Evolutionary conservation across 1,140 invertebrate species (phyloP), one percentile per base, ranked within the genome.

Genomic region (Lordiphosa clarofinis): DNA sequence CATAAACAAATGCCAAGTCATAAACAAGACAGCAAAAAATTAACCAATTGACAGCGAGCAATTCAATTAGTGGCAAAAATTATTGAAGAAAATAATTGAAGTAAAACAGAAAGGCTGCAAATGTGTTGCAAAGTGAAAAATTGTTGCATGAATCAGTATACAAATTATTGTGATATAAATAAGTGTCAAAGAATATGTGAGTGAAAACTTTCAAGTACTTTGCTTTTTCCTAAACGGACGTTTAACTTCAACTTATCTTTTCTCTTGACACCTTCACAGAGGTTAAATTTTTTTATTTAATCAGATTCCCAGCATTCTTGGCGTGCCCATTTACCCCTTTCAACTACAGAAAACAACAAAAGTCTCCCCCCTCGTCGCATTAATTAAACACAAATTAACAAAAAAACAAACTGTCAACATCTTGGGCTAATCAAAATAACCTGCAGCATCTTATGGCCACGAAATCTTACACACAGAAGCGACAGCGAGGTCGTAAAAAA

Each of bases 331-430:
- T 62, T 33, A 4, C 56, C 12, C 49, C 19, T 9, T 9, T 13
- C 33, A 19, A 19, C 4, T 11, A 24, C 5, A 44, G 15, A 15
- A 15, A 15, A 4, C 42, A 6, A 33, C 28, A 46, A 46, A 28
- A 46, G 31, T 46, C 13, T 15, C 38, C 5, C 67, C 52, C 50
- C 37, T 37, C 36, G 24, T 36, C 56, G 38, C 74, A 66, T 81
- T 75, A 81, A 71, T 69, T 67, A 79, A 74, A 62, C 61, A 71
- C 64, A 70, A 79, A 74, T 81, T 81, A 66, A 66, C 52, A 55
- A 66, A 59, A 69, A 74, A 74, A 66, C 59, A 48, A 55, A 74
- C 71, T 71, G 75, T 81, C 75, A 81, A 61, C 74, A 55, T 63
- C 58, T 61, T 40, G 50, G 53, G 64, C 68, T 73, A 79, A 78